Evolutionary conservation across 2,113 vertebrate genomes (phyloP).

Genomic region (Epinephelus cyanopodus): DNA sequence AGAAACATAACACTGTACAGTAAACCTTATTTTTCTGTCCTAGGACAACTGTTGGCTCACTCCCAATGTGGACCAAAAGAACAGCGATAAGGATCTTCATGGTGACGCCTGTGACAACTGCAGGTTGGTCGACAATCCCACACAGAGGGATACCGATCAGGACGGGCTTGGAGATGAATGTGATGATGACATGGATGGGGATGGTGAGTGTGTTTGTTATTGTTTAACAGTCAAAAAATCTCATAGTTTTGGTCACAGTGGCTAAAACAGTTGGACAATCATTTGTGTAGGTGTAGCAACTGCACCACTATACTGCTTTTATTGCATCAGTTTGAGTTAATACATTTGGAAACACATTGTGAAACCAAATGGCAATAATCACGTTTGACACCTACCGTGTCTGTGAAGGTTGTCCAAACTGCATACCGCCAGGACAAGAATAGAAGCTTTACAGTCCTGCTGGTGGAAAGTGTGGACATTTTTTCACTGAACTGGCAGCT

Average conservation of each 20-base stretch:
- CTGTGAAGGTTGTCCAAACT: conserved; percentile 34
- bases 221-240: not conserved
- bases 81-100: conserved; percentile 92
- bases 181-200: conserved; percentile 97
- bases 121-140: conserved; percentile 87
- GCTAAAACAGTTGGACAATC: not conserved
- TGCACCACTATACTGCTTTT: conserved; percentile 18
- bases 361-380: conserved; percentile 47
- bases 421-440: conserved; percentile 35
- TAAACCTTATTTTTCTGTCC: conserved; percentile 9
- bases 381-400: conserved; percentile 8
- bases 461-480: conserved; percentile 12
- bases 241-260: conserved; percentile 1
- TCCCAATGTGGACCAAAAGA: conserved; percentile 93
- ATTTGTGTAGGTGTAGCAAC: conserved; percentile 6
- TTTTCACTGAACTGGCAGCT: conserved; percentile 34
- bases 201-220: conserved; percentile 83
- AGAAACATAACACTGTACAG: too few species aligned
- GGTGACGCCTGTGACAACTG: conserved; percentile 99
- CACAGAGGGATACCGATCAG: conserved; percentile 93
- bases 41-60: conserved; percentile 97
- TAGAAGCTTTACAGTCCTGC: not conserved
- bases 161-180: conserved; percentile 96
- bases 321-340: conserved; percentile 45
- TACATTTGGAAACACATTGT: conserved; percentile 30